Base-by-base conservation (phyloP, 2,888 invertebrate species). In the Melieria picta region DNA sequence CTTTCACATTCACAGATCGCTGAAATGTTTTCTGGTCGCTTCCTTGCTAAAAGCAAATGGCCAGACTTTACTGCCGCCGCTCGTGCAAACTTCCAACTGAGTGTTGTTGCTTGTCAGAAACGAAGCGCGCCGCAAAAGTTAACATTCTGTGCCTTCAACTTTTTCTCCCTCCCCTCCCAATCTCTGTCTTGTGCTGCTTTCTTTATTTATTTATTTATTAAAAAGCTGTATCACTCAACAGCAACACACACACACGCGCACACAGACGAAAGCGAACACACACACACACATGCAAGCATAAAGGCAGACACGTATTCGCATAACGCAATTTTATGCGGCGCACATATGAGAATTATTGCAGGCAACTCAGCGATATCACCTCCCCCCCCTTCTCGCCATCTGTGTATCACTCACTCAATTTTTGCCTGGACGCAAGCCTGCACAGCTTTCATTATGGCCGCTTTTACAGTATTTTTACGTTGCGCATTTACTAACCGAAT, bases 301-400 rank as follows among this genome's bases (percentile, higher is more conserved):
- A 64, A 64, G 55, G 30, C 30, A 30, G 30, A 30, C 30, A 30
- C 30, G 30, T 30, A 30, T 52, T 5, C 48, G 48, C 66, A 58
- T 46, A 66, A 46, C 46, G 57, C 46, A 66, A 66, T 57, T 66
- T 65, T 42, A 65, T 65, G 65, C 55, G 46, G 30, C 11, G 13
- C 57, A 57, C 66, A 66, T 66, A 56, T 66, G 66, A 66, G 30
- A 66, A 66, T 66, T 66, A 66, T 57, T 66, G 57, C 58, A 5
- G 30, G 30, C 30, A 30, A 30, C 30, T 30, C 30, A 30, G 30
- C 30, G 30, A 30, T 30, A 30, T 30, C 30, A 30, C 30, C 30
- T 30, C 30, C 3, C 3, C 16, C 30, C 9, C 42, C 60, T 10
- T 4, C 60, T 1, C 46, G 7, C 45, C 16, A 7, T 13, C 16